Conservation (phyloP, 2,888 invertebrate genomes). For the Himalopsyche anomala region DNA sequence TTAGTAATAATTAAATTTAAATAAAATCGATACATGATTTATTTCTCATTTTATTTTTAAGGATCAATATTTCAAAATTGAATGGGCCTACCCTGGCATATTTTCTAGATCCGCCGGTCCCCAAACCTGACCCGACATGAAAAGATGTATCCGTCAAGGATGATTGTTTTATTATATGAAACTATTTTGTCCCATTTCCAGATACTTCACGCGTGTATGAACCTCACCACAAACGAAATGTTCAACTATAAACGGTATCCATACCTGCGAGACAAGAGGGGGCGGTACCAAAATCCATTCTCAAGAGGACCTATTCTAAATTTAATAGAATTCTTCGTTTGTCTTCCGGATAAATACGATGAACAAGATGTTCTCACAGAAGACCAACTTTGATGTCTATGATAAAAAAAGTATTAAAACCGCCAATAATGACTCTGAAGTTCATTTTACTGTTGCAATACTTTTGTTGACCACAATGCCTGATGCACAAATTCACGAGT, state of each 20-base stretch:
- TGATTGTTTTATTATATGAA: no score
- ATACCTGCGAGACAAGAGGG: constrained; percentile 91
- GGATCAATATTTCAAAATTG: no score
- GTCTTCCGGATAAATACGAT: constrained; percentile 87
- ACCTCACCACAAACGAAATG: constrained; percentile 96
- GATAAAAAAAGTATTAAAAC: constrained; percentile 1
- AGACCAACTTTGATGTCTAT: constrained; percentile 74
- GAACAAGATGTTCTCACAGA: constrained; percentile 84
- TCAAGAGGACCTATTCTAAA: constrained; percentile 92
- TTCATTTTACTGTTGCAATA: constrained; percentile 29
- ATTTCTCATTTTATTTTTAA: no score
- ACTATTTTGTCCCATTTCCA: constrained; percentile 71
- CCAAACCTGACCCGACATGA: no score
- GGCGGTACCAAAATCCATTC: constrained; percentile 93
- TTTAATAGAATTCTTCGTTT: constrained; percentile 93
- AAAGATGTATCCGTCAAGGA: no score
- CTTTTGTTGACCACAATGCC: constrained; percentile 40
- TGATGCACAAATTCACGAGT: constrained; percentile 33
- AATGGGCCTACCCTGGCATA: no score
- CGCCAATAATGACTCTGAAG: neutral
- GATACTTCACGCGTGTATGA: constrained; percentile 94
- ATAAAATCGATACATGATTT: no score
- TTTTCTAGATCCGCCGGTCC: no score
- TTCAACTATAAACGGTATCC: constrained; percentile 95
- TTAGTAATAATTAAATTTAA: no score